Evolutionary conservation across 2,888 invertebrate species (phyloP).

Genomic region (Caenorhabditis becei): DNA sequence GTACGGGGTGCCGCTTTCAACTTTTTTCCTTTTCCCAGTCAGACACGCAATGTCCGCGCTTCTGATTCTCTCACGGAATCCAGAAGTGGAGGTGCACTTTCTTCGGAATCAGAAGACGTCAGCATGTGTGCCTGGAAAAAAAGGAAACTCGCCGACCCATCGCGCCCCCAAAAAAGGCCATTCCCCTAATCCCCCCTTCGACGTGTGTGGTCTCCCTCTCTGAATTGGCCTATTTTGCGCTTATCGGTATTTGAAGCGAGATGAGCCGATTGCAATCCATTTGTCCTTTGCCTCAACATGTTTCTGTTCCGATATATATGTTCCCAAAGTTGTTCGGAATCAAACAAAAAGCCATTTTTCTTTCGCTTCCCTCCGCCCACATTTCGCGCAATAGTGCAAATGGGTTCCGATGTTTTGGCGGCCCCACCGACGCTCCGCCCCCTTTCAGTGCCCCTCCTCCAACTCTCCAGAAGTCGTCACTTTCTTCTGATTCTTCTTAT

Average conservation of each 20-base stretch:
- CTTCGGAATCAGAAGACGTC: constrained; percentile 1
- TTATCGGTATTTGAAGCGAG: constrained; percentile 59
- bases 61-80: no score
- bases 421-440: constrained; percentile 10
- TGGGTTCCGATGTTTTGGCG: constrained; percentile 1
- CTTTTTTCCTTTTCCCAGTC: not conserved
- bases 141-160: constrained; percentile 1
- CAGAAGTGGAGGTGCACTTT: no score
- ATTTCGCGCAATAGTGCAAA: constrained; percentile 45
- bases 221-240: constrained; percentile 3
- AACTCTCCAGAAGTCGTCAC: not conserved
- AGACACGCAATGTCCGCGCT: no score
- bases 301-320: constrained; percentile 16
- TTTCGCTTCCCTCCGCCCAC: constrained; percentile 15
- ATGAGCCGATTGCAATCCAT: constrained; percentile 61
- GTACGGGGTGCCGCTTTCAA: not conserved
- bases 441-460: constrained; percentile 16
- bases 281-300: no score
- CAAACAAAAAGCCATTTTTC: not conserved
- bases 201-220: constrained; percentile 52
- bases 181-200: constrained; percentile 47
- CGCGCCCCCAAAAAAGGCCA: not conserved
- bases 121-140: not conserved
- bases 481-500: not conserved
- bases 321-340: no score